Evolutionary conservation across 2,113 vertebrate genomes (phyloP).

Genomic region (Hylia prasina): DNA sequence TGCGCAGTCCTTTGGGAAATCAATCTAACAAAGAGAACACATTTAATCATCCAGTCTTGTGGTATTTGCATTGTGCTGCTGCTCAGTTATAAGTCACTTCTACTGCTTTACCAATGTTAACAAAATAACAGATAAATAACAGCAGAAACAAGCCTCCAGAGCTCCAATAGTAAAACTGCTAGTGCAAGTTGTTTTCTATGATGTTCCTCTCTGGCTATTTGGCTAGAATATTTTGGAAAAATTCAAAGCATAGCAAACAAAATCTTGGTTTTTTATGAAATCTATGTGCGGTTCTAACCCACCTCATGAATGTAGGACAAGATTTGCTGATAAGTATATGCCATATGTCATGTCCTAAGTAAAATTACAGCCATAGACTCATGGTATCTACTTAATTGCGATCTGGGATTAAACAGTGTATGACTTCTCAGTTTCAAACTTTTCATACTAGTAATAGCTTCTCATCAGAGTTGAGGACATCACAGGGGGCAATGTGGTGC

Average conservation of each 20-base stretch:
- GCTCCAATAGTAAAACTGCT: not conserved
- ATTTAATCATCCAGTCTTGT: not conserved
- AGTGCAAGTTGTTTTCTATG: not conserved
- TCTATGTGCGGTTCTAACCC: not conserved
- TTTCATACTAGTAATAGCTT: not conserved
- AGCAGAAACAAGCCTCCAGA: not conserved
- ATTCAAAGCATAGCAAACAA: not conserved
- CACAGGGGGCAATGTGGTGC: no score
- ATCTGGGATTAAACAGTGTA: not conserved
- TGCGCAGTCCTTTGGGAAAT: not conserved
- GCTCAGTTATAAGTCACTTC: not conserved
- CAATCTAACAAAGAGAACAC: not conserved
- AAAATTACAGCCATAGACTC: not conserved
- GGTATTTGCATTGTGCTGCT: not conserved
- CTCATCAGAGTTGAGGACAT: not conserved
- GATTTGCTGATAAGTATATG: not conserved
- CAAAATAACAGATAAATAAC: not conserved
- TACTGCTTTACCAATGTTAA: not conserved
- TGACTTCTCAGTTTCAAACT: not conserved
- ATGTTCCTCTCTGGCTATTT: not conserved
- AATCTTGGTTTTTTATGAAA: not conserved
- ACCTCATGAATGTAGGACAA: not conserved
- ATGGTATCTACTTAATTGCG: not conserved
- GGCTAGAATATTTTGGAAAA: not conserved
- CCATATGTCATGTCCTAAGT: not conserved